Base-by-base conservation (phyloP, 2,797 vertebrate genomes). In the Rhadinocentrus ornatus region DNA sequence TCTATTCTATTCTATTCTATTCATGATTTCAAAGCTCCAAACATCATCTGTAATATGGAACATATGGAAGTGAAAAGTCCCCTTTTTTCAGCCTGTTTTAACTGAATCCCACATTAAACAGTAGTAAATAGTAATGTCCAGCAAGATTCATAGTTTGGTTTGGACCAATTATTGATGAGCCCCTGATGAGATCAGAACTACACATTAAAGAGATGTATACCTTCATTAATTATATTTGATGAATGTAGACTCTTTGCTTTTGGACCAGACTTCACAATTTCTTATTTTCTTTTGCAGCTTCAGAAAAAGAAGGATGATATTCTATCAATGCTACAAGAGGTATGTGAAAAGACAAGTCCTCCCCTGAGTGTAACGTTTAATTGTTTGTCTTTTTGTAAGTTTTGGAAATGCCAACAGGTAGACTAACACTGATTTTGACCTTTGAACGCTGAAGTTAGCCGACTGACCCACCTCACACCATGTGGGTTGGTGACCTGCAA, bases 291-390 rank as follows among this genome's bases (percentile, higher is more conserved):
- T 74, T 86, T 86, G 41, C 86, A 94, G 90, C 88, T 95, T 69
- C 92, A 95, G 85, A 95, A 93, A 77, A 93, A 93, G 72, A 95
- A 94, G 81, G 93, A 94, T 78, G 92, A 90, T 24, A 91, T 94
- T 76, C 69, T 95, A 6, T 92, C 93, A 57, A 92, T 94, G 90
- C 87, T 95, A 3, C 93, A 94, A 35, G 93, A 94, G 94, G 95
- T 96, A 91, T 61, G 90, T 78, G 6, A 29, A n/a, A 64, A 29
- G 26, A 54, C 52, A n/a, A 27, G 5, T 41, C 27, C 22, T 39
- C 2, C 6, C 41, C 48, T 37, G 0, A 10, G 29, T 8, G 35
- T 37, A 2, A 12, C 3, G 39, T 11, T 3, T 34, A 52, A 9
- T n/a, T 2, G 10, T 4, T 4, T 62, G 0, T 5, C 9, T 48